These are phyloP conservation scores for Leptopilina drosophilae DNA, from an alignment of 2,888 invertebrate genomes.

Conservation along the genomic window DNA sequence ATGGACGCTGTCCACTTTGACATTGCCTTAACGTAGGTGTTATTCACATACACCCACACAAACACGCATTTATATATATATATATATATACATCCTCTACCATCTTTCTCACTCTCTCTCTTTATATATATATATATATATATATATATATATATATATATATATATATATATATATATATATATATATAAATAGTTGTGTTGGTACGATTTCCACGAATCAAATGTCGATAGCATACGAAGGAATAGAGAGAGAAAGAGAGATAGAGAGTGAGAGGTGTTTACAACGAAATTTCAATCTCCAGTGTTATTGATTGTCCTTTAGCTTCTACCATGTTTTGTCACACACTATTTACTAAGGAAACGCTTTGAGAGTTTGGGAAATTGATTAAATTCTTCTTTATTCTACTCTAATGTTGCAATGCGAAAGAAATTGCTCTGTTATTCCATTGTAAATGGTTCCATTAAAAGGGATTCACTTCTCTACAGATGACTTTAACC, in stretches of 20 bases:
- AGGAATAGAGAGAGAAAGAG: neutral
- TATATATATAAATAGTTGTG: slow-evolving; percentile 40
- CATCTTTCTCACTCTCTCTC: too few species aligned
- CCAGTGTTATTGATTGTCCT: slow-evolving; percentile 31
- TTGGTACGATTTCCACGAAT: slow-evolving; percentile 67
- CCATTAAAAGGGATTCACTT: too few species aligned
- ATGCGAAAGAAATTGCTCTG: neutral
- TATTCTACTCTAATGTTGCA: too few species aligned
- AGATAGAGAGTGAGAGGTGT: slow-evolving; percentile 10
- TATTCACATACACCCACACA: slow-evolving; percentile 20
- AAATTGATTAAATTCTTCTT: neutral
- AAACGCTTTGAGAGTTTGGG: neutral
- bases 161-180: too few species aligned
- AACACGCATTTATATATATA: too few species aligned
- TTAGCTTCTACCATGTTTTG: slow-evolving; percentile 6
- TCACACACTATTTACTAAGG: neutral
- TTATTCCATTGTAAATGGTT: too few species aligned
- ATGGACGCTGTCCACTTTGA: slow-evolving; percentile 68
- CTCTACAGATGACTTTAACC: too few species aligned
- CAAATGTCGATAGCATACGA: slow-evolving; percentile 67
- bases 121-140: too few species aligned
- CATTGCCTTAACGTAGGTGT: slow-evolving; percentile 58
- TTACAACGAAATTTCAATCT: slow-evolving; percentile 33
- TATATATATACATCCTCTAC: too few species aligned
- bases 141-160: too few species aligned